phyloP scores from a whole-genome alignment of 1,140 invertebrate species.

The Bombus impatiens region DNA sequence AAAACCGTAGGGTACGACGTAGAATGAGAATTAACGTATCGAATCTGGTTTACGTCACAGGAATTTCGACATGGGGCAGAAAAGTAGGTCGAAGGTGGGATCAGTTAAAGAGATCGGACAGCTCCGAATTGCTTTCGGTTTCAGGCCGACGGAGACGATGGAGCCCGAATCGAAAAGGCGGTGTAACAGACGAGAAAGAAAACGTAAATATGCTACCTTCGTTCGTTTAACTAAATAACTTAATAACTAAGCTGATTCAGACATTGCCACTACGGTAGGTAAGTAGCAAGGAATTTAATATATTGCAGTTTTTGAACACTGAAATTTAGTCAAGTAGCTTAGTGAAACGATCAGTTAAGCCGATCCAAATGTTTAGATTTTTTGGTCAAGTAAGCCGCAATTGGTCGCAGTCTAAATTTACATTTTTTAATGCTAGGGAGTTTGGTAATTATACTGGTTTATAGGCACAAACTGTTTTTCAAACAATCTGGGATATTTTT shows the following conservation, averaged over 20 bases:
- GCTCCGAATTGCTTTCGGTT: slow-evolving; percentile 83
- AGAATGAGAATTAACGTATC: background rate
- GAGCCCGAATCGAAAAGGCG: slow-evolving; percentile 79
- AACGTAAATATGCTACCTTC: slow-evolving; percentile 65
- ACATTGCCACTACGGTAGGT: too few species aligned
- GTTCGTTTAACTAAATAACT: background rate
- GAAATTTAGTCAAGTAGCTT: too few species aligned
- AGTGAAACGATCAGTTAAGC: too few species aligned
- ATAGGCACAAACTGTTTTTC: too few species aligned
- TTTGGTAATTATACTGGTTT: too few species aligned
- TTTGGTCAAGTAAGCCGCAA: too few species aligned
- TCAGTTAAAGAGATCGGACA: slow-evolving; percentile 84
- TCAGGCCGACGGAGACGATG: slow-evolving; percentile 79
- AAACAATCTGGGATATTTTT: too few species aligned
- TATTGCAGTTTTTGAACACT: too few species aligned
- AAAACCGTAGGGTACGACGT: background rate
- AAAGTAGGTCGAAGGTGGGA: slow-evolving; percentile 86
- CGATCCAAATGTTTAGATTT: too few species aligned
- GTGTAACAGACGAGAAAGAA: slow-evolving; percentile 62
- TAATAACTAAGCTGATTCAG: background rate
- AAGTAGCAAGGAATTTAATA: too few species aligned
- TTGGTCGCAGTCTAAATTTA: too few species aligned
- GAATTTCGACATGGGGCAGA: slow-evolving; percentile 86
- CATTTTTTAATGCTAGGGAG: too few species aligned
- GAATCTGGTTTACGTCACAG: slow-evolving; percentile 69